phyloP scores from a whole-genome alignment of 2,888 invertebrate genomes.

The Drosophila recens region DNA sequence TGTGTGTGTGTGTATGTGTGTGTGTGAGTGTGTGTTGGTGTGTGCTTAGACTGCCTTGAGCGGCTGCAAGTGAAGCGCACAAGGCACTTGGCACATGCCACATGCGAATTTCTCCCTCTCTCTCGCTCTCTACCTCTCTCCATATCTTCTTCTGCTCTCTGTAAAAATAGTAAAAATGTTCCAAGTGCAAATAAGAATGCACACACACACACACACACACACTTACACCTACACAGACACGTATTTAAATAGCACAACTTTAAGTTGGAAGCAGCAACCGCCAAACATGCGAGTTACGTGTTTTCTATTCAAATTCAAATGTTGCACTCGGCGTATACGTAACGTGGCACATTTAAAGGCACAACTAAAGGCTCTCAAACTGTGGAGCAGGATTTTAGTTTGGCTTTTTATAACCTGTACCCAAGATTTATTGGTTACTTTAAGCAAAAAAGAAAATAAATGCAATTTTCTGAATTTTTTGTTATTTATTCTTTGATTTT shows the following conservation, averaged over 20 bases:
- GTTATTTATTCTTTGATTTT: too few relatives aligned
- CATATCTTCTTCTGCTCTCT: background rate
- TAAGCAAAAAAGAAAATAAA: too few relatives aligned
- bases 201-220: slow-evolving; percentile 12
- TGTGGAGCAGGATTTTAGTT: too few relatives aligned
- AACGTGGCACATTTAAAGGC: background rate
- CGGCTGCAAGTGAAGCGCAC: slow-evolving; percentile 68
- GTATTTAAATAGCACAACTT: slow-evolving; percentile 17
- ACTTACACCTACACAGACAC: background rate
- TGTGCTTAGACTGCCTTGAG: slow-evolving; percentile 50
- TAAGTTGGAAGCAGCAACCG: slow-evolving; percentile 2
- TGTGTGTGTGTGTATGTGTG: slow-evolving; percentile 1
- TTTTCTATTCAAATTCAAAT: background rate
- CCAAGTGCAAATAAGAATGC: slow-evolving; percentile 20
- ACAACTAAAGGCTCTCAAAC: too few relatives aligned
- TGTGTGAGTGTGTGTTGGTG: background rate
- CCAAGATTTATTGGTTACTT: too few relatives aligned
- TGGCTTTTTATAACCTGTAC: too few relatives aligned
- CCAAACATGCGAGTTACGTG: background rate
- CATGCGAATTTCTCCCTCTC: slow-evolving; percentile 45
- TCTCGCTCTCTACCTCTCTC: background rate
- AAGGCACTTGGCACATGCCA: slow-evolving; percentile 71
- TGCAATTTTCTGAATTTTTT: too few relatives aligned
- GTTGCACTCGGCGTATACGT: slow-evolving; percentile 16
- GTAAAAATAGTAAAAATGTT: slow-evolving; percentile 40